Percentiles rank a stretch among this genome's conserved stretches.
Evolutionary conservation across 92 coral and sea anemone species (phyloP).

Genomic region (Actinernus sp.): DNA sequence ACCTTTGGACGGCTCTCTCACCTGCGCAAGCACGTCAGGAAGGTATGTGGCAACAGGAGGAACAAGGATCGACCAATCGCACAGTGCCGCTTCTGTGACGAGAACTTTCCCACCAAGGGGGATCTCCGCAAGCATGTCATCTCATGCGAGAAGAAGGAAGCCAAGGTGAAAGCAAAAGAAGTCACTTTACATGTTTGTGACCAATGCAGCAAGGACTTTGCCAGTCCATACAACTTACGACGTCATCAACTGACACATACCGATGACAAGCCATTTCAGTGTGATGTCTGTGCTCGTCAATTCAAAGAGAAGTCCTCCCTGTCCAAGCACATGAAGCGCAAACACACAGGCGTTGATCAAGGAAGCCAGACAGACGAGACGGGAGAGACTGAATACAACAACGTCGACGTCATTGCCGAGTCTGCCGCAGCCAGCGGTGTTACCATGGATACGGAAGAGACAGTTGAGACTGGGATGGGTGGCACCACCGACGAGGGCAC

Average conservation of each 20-base stretch:
- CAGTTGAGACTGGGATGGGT: constrained; percentile 48
- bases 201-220: constrained; percentile 96
- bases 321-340: constrained; percentile 98
- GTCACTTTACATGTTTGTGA: constrained; percentile 99
- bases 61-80: constrained; percentile 95
- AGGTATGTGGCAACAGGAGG: constrained; percentile 97
- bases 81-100: constrained; percentile 99
- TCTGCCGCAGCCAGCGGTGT: constrained; percentile 95
- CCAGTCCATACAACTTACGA: constrained; percentile 98
- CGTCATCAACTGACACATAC: constrained; percentile 98
- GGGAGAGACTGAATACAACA: constrained; percentile 83
- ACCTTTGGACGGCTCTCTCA: constrained; percentile 98
- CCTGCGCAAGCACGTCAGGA: constrained; percentile 93
- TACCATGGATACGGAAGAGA: constrained; percentile 87
- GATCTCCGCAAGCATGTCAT: constrained; percentile 94
- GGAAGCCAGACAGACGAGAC: constrained; percentile 95
- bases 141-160: constrained; percentile 91
- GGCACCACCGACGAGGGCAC: constrained; percentile 51
- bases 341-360: constrained; percentile 94
- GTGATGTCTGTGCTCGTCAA: constrained; percentile 90
- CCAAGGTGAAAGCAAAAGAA: constrained; percentile 79
- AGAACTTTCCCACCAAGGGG: constrained; percentile 95
- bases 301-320: constrained; percentile 98
- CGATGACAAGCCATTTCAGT: constrained; percentile 95
- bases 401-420: constrained; percentile 95